Conservation (phyloP, 2,888 invertebrate genomes). For the Timandra comae region DNA sequence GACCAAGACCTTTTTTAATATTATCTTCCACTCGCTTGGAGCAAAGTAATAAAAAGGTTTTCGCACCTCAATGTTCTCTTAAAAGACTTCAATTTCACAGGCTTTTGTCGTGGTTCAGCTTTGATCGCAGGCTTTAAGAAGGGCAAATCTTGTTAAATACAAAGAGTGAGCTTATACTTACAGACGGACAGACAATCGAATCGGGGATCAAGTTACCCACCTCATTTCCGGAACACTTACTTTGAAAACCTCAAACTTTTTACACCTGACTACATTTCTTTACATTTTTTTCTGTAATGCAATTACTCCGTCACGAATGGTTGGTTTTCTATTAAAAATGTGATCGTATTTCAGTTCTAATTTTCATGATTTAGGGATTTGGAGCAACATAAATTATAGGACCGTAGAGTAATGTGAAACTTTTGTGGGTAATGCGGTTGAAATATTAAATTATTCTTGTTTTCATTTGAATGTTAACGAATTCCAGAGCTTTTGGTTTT, state of each 20-base stretch:
- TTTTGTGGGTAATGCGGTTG: no score
- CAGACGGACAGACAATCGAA: slow-evolving; percentile 41
- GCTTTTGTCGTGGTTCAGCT: slow-evolving; percentile 40
- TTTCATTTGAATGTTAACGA: no score
- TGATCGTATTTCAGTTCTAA: background rate
- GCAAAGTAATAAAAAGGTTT: slow-evolving; percentile 12
- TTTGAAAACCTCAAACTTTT: slow-evolving; percentile 48
- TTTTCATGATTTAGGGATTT: no score
- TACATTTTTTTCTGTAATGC: slow-evolving; percentile 36
- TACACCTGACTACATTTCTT: slow-evolving; percentile 53
- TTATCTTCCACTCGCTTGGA: no score
- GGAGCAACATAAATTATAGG: no score
- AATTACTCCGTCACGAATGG: slow-evolving; percentile 24
- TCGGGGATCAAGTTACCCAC: slow-evolving; percentile 51
- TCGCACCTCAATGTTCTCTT: slow-evolving; percentile 37
- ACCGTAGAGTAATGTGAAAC: no score
- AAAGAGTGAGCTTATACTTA: slow-evolving; percentile 28
- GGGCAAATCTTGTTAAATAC: slow-evolving; percentile 62
- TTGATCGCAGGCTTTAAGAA: slow-evolving; percentile 36
- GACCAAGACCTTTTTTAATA: no score
- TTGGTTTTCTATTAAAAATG: background rate
- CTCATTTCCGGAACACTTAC: slow-evolving; percentile 51
- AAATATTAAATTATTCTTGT: no score
- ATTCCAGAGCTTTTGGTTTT: no score
- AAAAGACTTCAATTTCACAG: slow-evolving; percentile 41